phyloP scores from a whole-genome alignment of 2,888 invertebrate species.

The Pachycephus smyrnensis region DNA sequence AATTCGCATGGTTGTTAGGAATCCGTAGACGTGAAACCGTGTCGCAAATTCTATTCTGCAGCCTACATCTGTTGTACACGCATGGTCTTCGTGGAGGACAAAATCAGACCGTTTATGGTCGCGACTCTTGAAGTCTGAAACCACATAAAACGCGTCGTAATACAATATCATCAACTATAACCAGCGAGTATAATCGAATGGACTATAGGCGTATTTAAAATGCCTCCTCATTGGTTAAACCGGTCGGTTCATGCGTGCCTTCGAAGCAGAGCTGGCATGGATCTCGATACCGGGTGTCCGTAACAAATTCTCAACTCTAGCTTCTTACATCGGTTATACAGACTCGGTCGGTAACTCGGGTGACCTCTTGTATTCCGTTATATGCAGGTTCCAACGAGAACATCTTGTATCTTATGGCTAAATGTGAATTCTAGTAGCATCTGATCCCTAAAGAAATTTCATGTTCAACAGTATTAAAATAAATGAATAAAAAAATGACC shows the following conservation, averaged over 20 bases:
- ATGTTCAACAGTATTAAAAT: neutral
- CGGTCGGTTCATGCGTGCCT: slow-evolving; percentile 15
- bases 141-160: slow-evolving; percentile 2
- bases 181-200: slow-evolving; percentile 1
- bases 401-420: neutral
- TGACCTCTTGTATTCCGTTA: neutral
- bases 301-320: neutral
- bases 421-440: neutral
- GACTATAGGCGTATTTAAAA: slow-evolving; percentile 23
- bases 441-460: neutral
- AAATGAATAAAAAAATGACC: neutral
- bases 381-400: neutral
- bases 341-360: neutral
- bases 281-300: slow-evolving; percentile 2
- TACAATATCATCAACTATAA: slow-evolving; percentile 7
- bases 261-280: slow-evolving; percentile 3
- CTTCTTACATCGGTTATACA: neutral
- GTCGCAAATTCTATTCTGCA: neutral
- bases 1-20: neutral
- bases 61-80: neutral
- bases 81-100: neutral
- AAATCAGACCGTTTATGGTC: neutral
- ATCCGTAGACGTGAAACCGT: neutral
- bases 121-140: neutral
- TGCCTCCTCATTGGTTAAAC: slow-evolving; percentile 26